Conservation (phyloP, 2,113 vertebrate genomes). For the Podarcis muralis region DNA sequence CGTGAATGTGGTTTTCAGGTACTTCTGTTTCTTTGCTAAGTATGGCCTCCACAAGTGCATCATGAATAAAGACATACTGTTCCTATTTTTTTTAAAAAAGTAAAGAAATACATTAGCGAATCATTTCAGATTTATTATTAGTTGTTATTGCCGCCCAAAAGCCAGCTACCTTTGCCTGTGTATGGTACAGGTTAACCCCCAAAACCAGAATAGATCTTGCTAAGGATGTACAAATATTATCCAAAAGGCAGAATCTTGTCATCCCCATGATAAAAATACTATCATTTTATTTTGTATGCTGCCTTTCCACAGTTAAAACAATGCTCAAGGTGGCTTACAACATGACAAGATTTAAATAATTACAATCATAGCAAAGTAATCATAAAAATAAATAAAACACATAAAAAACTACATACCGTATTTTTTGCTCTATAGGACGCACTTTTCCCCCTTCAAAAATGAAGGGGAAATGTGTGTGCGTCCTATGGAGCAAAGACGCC, state of each 20-base stretch:
- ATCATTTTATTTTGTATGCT: too few species aligned
- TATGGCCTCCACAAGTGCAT: slow-evolving; percentile 91
- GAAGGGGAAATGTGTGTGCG: too few species aligned
- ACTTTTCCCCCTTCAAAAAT: too few species aligned
- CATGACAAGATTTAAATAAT: too few species aligned
- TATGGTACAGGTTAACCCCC: not conserved
- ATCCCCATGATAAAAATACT: not conserved
- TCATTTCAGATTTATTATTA: not conserved
- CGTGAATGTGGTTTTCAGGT: slow-evolving; percentile 81
- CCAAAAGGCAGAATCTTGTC: not conserved
- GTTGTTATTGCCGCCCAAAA: not conserved
- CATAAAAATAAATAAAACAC: too few species aligned
- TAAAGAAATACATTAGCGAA: slow-evolving; percentile 34
- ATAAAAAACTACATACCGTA: too few species aligned
- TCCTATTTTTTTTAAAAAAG: slow-evolving; percentile 77
- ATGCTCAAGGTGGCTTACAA: too few species aligned
- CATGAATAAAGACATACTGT: slow-evolving; percentile 94
- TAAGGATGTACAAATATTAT: not conserved
- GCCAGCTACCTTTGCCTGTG: not conserved
- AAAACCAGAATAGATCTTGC: not conserved
- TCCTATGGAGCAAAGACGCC: too few species aligned
- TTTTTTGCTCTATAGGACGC: too few species aligned
- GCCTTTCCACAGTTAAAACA: too few species aligned
- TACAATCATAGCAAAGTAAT: too few species aligned
- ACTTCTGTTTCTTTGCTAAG: slow-evolving; percentile 90